phyloP scores from a whole-genome alignment of 2,888 invertebrate species.

The Melieria picta region DNA sequence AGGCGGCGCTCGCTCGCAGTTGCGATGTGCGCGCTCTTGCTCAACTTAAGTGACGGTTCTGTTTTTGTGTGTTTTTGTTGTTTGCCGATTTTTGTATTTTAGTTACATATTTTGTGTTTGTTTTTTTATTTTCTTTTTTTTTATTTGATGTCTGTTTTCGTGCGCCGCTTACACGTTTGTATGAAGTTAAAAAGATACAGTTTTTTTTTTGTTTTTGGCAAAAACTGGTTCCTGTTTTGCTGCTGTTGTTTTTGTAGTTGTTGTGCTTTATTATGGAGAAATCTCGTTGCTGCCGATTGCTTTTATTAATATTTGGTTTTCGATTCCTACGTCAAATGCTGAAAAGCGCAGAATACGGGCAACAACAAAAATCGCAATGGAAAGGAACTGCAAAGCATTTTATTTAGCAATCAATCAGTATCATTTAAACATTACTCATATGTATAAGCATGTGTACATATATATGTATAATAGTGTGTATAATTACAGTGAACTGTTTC shows the following conservation, averaged over 20 bases:
- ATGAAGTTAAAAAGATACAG: too few relatives aligned
- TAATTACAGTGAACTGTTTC: background rate
- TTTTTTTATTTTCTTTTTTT: too few relatives aligned
- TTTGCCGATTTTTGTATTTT: too few relatives aligned
- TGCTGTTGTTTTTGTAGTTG: constrained; percentile 8
- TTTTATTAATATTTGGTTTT: constrained; percentile 1
- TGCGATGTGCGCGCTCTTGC: too few relatives aligned
- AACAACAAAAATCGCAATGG: background rate
- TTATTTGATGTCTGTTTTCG: background rate
- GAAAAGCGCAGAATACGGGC: background rate
- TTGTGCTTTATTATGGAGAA: constrained; percentile 2
- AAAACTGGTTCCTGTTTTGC: constrained; percentile 15
- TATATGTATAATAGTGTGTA: background rate
- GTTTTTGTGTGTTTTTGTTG: too few relatives aligned
- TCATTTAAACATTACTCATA: background rate
- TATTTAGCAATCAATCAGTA: constrained; percentile 1
- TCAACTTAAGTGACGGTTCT: too few relatives aligned
- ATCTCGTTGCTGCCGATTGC: background rate
- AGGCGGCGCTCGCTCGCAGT: too few relatives aligned
- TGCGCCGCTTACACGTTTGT: background rate
- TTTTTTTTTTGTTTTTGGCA: background rate
- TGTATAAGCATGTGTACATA: background rate
- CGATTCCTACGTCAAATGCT: constrained; percentile 13
- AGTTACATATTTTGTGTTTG: too few relatives aligned
- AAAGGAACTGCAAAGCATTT: too few relatives aligned